Conservation (phyloP, 2,797 vertebrate genomes). For the Semotilus atromaculatus region DNA sequence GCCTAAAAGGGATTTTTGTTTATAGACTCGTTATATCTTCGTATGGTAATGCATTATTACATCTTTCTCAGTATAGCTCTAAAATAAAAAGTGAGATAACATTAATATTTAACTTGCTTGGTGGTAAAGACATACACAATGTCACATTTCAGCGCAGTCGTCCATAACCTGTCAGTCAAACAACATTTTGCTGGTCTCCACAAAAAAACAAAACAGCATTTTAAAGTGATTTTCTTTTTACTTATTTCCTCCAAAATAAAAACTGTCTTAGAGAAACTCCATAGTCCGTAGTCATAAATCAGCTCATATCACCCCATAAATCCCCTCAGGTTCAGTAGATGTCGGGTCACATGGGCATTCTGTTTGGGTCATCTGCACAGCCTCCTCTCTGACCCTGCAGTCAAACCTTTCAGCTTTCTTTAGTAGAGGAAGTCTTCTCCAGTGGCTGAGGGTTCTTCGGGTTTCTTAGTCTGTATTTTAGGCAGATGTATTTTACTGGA, state of each 20-base stretch:
- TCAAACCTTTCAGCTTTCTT: constrained; percentile 28
- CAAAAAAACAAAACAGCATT: not conserved
- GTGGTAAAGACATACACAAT: not conserved
- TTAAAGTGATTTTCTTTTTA: not conserved
- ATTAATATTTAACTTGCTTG: not conserved
- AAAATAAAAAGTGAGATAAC: not conserved
- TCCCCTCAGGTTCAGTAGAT: not conserved
- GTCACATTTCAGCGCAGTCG: not conserved
- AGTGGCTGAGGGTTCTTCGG: constrained; percentile 88
- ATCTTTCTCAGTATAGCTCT: not conserved
- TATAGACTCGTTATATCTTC: not conserved
- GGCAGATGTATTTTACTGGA: constrained; percentile 88
- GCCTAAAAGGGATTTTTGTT: not conserved
- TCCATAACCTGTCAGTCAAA: not conserved
- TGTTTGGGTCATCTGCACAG: constrained; percentile 7
- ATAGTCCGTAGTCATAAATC: not conserved
- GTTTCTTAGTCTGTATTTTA: constrained; percentile 86
- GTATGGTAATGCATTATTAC: not conserved
- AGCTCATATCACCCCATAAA: not conserved
- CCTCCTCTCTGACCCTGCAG: not conserved
- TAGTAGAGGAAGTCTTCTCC: constrained; percentile 93
- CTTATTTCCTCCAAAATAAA: not conserved
- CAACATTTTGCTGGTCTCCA: not conserved
- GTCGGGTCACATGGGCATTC: not conserved
- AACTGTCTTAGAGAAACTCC: not conserved